phyloP scores from a whole-genome alignment of 2,888 invertebrate genomes.

The Cephonodes hylas region DNA sequence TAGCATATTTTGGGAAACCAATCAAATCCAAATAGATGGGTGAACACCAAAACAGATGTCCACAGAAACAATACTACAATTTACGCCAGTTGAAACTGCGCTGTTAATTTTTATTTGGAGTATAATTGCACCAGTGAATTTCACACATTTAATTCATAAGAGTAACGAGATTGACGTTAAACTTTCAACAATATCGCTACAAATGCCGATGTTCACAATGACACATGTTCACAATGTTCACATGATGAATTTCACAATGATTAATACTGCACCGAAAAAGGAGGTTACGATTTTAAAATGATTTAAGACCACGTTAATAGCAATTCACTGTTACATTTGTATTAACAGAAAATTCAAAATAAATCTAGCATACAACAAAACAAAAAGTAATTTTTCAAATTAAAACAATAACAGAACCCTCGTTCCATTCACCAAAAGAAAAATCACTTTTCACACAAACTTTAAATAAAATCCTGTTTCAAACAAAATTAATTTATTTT shows the following conservation, averaged over 20 bases:
- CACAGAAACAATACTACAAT: neutral
- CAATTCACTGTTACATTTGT: too few species aligned
- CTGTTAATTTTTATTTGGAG: neutral
- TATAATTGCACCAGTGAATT: neutral
- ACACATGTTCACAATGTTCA: too few species aligned
- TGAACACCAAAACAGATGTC: neutral
- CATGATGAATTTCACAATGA: too few species aligned
- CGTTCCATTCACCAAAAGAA: neutral
- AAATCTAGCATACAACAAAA: neutral
- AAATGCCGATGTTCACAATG: too few species aligned
- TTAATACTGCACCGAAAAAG: too few species aligned
- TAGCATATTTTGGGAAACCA: too few species aligned
- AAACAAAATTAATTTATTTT: neutral
- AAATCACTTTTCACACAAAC: neutral
- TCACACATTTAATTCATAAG: neutral
- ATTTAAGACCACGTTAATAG: too few species aligned
- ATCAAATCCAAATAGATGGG: too few species aligned
- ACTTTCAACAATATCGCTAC: neutral
- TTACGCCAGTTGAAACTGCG: neutral
- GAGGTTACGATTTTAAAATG: too few species aligned
- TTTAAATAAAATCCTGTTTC: neutral
- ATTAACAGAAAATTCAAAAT: neutral
- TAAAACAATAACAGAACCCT: neutral
- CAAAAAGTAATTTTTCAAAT: neutral
- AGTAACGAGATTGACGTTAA: neutral